phyloP scores from a whole-genome alignment of 92 coral and sea anemone genomes.

The Paramuricea clavata region DNA sequence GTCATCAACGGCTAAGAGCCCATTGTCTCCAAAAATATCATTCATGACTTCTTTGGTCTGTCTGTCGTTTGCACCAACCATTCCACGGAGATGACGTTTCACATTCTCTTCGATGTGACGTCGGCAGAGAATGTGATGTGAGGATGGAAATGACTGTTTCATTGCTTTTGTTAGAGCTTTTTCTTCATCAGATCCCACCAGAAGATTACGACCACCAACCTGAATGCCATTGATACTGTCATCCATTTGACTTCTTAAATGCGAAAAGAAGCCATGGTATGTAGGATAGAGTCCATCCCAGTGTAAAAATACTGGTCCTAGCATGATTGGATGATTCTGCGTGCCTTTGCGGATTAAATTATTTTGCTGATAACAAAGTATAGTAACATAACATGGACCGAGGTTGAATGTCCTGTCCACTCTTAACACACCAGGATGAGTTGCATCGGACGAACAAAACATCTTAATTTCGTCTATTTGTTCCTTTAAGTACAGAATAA shows the following conservation, averaged over 20 bases:
- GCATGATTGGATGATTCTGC: constrained; percentile 2
- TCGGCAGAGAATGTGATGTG: neutral
- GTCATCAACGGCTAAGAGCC: neutral
- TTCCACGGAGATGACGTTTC: constrained; percentile 2
- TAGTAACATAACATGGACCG: constrained; percentile 17
- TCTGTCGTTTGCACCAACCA: constrained; percentile 5
- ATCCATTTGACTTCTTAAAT: neutral
- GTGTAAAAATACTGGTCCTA: constrained; percentile 5
- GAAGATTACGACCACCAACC: constrained; percentile 18
- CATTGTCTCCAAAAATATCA: constrained; percentile 23
- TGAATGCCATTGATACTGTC: constrained; percentile 9
- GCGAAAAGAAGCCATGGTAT: constrained; percentile 28
- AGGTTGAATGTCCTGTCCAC: constrained; percentile 26
- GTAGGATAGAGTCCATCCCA: constrained; percentile 24
- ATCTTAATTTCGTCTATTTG: neutral
- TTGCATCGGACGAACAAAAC: constrained; percentile 7
- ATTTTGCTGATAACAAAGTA: neutral
- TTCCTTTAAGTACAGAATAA: neutral
- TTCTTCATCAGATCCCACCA: constrained; percentile 20
- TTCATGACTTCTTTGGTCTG: neutral
- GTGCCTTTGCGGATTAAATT: constrained; percentile 20
- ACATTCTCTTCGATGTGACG: constrained; percentile 12
- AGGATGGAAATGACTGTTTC: neutral
- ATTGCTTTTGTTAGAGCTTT: constrained; percentile 27
- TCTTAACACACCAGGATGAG: constrained; percentile 4